phyloP scores from a whole-genome alignment of 2,113 vertebrate species.

The Gymnogyps californianus region DNA sequence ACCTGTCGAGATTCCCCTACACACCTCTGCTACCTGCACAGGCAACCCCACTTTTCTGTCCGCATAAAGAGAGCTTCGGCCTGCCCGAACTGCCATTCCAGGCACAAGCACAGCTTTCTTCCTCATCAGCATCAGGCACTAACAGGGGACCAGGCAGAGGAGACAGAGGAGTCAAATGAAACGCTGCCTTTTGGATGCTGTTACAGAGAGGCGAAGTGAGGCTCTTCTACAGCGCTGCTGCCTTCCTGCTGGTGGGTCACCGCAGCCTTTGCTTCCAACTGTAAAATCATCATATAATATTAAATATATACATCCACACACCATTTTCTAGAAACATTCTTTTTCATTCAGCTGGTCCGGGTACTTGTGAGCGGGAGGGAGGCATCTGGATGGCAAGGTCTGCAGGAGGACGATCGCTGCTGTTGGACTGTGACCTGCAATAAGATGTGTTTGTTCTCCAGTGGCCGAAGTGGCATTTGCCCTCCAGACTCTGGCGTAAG shows the following conservation, averaged over 20 bases:
- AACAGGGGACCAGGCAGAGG: neutral
- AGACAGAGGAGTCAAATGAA: neutral
- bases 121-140: neutral
- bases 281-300: neutral
- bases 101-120: neutral
- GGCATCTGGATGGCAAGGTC: accelerated
- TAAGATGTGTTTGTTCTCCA: neutral
- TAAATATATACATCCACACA: neutral
- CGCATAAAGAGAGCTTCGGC: neutral
- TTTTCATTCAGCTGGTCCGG: neutral
- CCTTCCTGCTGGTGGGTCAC: neutral
- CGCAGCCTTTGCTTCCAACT: neutral
- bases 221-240: neutral
- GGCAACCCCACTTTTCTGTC: neutral
- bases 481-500: neutral
- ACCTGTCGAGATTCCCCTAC: neutral
- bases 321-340: neutral
- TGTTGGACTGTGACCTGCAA: neutral
- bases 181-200: neutral
- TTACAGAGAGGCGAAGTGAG: neutral
- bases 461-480: neutral
- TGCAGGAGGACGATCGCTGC: neutral
- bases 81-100: neutral
- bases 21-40: neutral
- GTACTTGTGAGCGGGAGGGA: accelerated